phyloP scores from a whole-genome alignment of 2,888 invertebrate species.

The Ophion slaviceki region DNA sequence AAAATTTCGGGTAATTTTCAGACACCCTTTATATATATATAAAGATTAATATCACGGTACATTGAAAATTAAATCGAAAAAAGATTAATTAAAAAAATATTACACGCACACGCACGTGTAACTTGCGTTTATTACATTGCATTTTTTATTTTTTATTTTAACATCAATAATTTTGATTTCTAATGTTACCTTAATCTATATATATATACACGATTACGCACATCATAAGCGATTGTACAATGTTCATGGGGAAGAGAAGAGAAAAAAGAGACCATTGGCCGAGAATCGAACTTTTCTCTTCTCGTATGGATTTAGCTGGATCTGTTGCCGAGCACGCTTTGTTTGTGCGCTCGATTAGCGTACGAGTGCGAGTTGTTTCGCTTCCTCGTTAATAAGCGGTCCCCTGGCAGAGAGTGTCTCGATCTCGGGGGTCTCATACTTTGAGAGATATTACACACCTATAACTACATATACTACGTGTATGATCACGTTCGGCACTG shows the following conservation, averaged over 20 bases:
- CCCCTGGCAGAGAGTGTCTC: conserved; percentile 51
- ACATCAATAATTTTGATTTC: no score
- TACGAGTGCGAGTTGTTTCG: conserved; percentile 82
- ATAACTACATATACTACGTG: conserved; percentile 14
- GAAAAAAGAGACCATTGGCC: conserved; percentile 32
- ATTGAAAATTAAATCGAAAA: no score
- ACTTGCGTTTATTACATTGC: no score
- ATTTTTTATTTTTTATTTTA: no score
- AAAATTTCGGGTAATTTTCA: no score
- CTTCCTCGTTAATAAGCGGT: conserved; percentile 82
- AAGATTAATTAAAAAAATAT: no score
- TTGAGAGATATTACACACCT: conserved; percentile 50
- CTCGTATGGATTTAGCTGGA: conserved; percentile 8
- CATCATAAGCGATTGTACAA: not conserved
- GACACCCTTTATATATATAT: no score
- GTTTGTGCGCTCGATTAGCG: conserved; percentile 81
- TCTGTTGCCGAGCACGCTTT: conserved; percentile 60
- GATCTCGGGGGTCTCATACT: conserved; percentile 50
- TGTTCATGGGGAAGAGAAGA: not conserved
- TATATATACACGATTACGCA: not conserved
- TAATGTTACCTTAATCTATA: no score
- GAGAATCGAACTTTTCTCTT: conserved; percentile 43
- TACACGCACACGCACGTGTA: no score
- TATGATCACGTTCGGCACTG: conserved; percentile 25
- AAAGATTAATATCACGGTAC: no score